These are phyloP conservation scores for Aricia agestis DNA, from an alignment of 1,140 invertebrate genomes.

Conservation along the genomic window DNA sequence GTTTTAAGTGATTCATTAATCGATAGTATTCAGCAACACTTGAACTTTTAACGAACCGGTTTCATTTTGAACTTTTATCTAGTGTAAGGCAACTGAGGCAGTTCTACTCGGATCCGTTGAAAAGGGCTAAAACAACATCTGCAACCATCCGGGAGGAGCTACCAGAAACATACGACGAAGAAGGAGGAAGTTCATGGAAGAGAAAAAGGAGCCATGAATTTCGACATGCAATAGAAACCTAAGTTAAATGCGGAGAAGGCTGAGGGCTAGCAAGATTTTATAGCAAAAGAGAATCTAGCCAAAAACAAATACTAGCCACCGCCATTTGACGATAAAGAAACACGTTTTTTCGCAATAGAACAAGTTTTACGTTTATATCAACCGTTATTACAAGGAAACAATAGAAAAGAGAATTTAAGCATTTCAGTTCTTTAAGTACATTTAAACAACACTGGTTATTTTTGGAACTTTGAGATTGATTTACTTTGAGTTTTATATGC, in stretches of 20 bases:
- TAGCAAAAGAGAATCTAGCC: conserved; percentile 66
- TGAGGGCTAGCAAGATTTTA: conserved; percentile 65
- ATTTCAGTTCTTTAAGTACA: conserved; percentile 72
- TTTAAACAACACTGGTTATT: conserved; percentile 76
- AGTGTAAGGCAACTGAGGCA: conserved; percentile 71
- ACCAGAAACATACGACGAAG: conserved; percentile 46
- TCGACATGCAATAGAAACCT: conserved; percentile 52
- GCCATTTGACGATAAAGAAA: conserved; percentile 76
- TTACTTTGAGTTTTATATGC: conserved; percentile 71
- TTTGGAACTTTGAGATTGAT: conserved; percentile 71
- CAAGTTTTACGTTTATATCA: conserved; percentile 76
- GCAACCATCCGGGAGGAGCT: conserved; percentile 67
- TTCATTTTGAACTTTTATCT: conserved; percentile 66
- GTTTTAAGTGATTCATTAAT: conserved; percentile 68
- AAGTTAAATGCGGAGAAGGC: conserved; percentile 71
- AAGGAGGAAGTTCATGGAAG: conserved; percentile 46
- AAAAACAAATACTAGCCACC: conserved; percentile 59
- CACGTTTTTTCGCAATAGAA: conserved; percentile 76
- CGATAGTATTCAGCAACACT: conserved; percentile 75
- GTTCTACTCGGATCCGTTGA: conserved; percentile 67
- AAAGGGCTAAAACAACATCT: conserved; percentile 65
- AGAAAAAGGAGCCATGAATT: conserved; percentile 48
- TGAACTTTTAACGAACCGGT: conserved; percentile 65
- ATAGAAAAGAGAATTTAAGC: conserved; percentile 74
- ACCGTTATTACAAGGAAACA: conserved; percentile 74